Conservation (phyloP, 2,888 invertebrate genomes). For the Amiota minor region DNA sequence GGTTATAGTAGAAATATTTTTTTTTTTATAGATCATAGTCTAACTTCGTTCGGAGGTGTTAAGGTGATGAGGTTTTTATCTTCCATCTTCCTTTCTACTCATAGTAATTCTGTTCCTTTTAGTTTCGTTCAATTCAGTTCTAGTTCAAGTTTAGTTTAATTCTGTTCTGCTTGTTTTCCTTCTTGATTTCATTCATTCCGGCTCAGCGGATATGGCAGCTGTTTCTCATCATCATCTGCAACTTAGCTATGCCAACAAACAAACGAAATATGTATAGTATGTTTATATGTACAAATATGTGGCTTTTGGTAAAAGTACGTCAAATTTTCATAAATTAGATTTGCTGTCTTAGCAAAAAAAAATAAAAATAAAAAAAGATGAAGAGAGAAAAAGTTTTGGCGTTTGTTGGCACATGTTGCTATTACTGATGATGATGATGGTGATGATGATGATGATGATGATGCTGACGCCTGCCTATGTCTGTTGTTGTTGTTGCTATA, state of each 20-base stretch:
- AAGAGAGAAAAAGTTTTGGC: constrained; percentile 12
- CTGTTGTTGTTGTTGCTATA: neutral
- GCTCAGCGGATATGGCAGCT: no score
- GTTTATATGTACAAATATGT: constrained; percentile 64
- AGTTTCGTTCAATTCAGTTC: no score
- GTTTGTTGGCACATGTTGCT: constrained; percentile 4
- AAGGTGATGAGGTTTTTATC: constrained; percentile 33
- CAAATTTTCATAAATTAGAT: constrained; percentile 65
- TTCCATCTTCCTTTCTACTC: neutral
- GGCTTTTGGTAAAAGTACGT: constrained; percentile 61
- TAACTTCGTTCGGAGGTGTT: constrained; percentile 9
- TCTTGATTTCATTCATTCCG: no score
- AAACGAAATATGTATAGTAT: constrained; percentile 44
- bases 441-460: neutral
- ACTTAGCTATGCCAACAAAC: no score
- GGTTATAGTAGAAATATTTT: neutral
- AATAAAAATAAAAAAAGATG: constrained; percentile 31
- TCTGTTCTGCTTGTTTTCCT: no score
- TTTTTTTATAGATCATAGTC: constrained; percentile 20
- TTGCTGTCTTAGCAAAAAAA: constrained; percentile 29
- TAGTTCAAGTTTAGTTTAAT: no score
- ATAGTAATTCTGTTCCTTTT: no score
- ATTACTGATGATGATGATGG: neutral
- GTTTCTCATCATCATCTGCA: no score
- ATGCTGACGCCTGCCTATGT: constrained; percentile 19